A percentile compares a stretch with the other conserved stretches of the same genome.
Conservation (phyloP, 2,888 invertebrate species). For the Leucoptera coffeella region DNA sequence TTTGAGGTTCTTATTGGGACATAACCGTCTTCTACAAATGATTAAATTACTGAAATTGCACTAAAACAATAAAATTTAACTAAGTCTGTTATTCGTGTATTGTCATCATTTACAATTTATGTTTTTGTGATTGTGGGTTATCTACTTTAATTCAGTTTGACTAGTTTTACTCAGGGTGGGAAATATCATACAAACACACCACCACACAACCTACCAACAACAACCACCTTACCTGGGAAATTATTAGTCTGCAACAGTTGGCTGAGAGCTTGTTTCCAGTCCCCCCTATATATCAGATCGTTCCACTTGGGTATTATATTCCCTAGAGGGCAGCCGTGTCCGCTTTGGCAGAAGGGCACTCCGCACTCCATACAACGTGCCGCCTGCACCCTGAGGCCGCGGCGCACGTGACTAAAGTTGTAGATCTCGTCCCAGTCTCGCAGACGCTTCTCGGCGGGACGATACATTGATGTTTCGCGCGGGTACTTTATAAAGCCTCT, state of each 20-base stretch:
- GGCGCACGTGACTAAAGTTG: slow-evolving; percentile 77
- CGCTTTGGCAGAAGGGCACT: slow-evolving; percentile 95
- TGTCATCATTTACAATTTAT: too few relatives aligned
- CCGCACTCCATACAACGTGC: slow-evolving; percentile 99
- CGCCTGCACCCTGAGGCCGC: slow-evolving; percentile 85
- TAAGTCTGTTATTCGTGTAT: too few relatives aligned
- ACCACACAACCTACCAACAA: too few relatives aligned
- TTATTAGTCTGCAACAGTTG: slow-evolving; percentile 97
- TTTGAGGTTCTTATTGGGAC: too few relatives aligned
- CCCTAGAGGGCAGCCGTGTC: slow-evolving; percentile 92
- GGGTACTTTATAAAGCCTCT: slow-evolving; percentile 96
- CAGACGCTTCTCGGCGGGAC: slow-evolving; percentile 75
- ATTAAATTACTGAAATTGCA: too few relatives aligned
- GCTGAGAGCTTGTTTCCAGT: slow-evolving; percentile 90
- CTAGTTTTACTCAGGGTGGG: too few relatives aligned
- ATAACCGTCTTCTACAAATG: too few relatives aligned
- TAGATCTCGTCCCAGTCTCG: slow-evolving; percentile 98
- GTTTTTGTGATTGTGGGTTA: too few relatives aligned
- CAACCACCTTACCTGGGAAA: slow-evolving; percentile 76
- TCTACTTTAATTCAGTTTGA: too few relatives aligned
- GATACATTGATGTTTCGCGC: slow-evolving; percentile 80
- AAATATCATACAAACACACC: too few relatives aligned
- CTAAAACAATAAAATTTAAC: too few relatives aligned
- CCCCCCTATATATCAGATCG: slow-evolving; percentile 87
- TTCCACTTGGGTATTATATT: slow-evolving; percentile 99